phyloP scores from a whole-genome alignment of 2,888 invertebrate genomes.

The Cephus rjabovi region DNA sequence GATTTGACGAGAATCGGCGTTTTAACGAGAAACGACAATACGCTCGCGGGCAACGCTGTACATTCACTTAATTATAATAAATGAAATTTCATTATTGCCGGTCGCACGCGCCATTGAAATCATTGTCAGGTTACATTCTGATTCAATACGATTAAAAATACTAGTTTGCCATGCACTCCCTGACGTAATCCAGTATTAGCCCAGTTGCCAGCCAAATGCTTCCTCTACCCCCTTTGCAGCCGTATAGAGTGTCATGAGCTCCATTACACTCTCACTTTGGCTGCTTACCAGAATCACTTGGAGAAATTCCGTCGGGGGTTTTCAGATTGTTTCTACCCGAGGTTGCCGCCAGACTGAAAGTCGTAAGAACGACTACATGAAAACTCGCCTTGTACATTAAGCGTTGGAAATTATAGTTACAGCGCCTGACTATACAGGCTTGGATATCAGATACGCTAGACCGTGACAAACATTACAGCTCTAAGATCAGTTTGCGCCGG shows the following conservation, averaged over 20 bases:
- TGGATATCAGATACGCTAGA: neutral
- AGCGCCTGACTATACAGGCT: neutral
- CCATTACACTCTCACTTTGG: slow-evolving; percentile 46
- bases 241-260: slow-evolving; percentile 17
- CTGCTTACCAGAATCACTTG: slow-evolving; percentile 44
- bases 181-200: slow-evolving; percentile 46
- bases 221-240: slow-evolving; percentile 14
- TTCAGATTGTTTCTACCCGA: slow-evolving; percentile 2
- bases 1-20: neutral
- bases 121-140: slow-evolving; percentile 17
- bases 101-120: neutral
- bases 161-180: slow-evolving; percentile 1
- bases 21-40: neutral
- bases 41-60: slow-evolving; percentile 3
- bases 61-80: slow-evolving; percentile 9
- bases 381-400: neutral
- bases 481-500: neutral
- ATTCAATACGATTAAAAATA: neutral
- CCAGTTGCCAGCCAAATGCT: slow-evolving; percentile 40
- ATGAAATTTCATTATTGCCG: slow-evolving; percentile 13
- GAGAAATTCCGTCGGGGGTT: slow-evolving; percentile 20
- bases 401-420: neutral
- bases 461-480: neutral
- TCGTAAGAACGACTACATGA: neutral
- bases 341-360: neutral